Percentiles rank a stretch among this genome's conserved stretches.
These are phyloP conservation scores for Pachycephus smyrnensis DNA, from an alignment of 2,888 invertebrate species.

Conservation along the genomic window DNA sequence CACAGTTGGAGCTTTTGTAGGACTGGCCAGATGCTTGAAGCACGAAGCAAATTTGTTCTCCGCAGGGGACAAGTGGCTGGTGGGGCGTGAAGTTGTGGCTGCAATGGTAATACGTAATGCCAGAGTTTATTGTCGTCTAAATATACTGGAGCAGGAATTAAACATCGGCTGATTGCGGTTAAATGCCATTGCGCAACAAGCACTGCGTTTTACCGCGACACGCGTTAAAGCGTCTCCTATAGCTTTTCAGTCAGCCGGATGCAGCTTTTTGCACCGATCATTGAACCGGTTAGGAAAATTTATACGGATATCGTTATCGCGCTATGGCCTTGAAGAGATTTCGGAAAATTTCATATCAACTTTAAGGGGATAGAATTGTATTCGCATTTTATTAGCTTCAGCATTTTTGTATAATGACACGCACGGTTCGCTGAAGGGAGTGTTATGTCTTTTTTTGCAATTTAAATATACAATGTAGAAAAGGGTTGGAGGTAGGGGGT, in stretches of 20 bases:
- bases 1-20: background rate
- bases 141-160: background rate
- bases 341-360: too few species aligned
- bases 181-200: background rate
- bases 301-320: background rate
- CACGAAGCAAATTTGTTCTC: background rate
- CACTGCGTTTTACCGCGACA: background rate
- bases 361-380: too few species aligned
- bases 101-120: background rate
- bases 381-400: too few species aligned
- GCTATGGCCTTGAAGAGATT: too few species aligned
- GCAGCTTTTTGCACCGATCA: background rate
- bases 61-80: background rate
- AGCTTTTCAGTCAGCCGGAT: background rate
- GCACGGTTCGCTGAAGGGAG: too few species aligned
- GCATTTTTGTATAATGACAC: too few species aligned
- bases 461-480: too few species aligned
- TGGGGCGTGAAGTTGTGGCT: background rate
- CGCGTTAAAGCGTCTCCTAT: background rate
- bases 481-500: too few species aligned
- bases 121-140: background rate
- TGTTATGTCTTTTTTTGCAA: too few species aligned
- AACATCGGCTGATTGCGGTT: background rate
- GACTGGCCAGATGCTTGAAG: background rate
- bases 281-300: background rate